These are phyloP conservation scores for Apamea anceps DNA, from an alignment of 2,888 invertebrate species.

Conservation along the genomic window DNA sequence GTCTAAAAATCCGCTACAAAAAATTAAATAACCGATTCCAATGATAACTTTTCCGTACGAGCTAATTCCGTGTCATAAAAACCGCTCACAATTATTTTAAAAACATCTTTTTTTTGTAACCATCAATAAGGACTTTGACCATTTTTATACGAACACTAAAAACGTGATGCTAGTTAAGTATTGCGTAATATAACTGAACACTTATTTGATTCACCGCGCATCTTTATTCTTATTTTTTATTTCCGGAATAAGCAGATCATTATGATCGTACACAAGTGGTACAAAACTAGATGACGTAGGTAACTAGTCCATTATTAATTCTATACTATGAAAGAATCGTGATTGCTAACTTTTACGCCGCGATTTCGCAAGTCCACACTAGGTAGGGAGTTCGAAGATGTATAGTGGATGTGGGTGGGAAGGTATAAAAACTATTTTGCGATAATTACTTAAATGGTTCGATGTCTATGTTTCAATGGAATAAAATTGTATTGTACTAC, in stretches of 20 bases:
- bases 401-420: too few relatives aligned
- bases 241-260: conserved; percentile 6
- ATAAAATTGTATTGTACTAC: neutral
- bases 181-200: conserved; percentile 13
- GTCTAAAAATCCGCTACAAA: neutral
- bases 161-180: neutral
- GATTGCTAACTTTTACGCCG: neutral
- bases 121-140: conserved; percentile 20
- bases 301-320: neutral
- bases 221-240: neutral
- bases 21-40: conserved; percentile 1
- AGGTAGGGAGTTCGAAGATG: too few relatives aligned
- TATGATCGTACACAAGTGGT: neutral
- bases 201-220: neutral
- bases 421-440: too few relatives aligned
- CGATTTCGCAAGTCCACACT: too few relatives aligned
- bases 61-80: conserved; percentile 30
- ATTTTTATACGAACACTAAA: neutral
- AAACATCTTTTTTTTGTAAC: conserved; percentile 9
- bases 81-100: conserved; percentile 14
- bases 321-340: neutral
- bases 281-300: neutral
- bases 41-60: conserved; percentile 5
- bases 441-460: too few relatives aligned
- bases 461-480: too few relatives aligned